Evolutionary conservation across 2,888 invertebrate species (phyloP).

Genomic region (Phymatocera aterrima): DNA sequence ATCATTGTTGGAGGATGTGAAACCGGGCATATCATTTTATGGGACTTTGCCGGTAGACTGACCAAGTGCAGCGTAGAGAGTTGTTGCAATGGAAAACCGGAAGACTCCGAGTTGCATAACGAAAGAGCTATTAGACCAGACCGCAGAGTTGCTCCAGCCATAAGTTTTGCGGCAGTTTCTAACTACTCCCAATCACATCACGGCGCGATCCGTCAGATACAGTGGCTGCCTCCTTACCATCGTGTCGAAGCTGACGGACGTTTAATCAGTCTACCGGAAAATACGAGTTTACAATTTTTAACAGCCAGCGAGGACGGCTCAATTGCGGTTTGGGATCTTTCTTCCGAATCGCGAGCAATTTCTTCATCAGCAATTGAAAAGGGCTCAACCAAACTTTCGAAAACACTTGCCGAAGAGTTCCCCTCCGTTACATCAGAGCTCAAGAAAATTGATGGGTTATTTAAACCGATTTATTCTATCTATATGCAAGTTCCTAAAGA

Average conservation of each 20-base stretch:
- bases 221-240: constrained; percentile 80
- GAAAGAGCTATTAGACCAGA: background rate
- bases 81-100: constrained; percentile 46
- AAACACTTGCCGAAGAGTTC: constrained; percentile 46
- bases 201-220: constrained; percentile 78
- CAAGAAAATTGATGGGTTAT: constrained; percentile 70
- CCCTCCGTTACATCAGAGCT: constrained; percentile 46
- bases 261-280: constrained; percentile 48
- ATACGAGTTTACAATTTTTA: constrained; percentile 63
- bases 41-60: constrained; percentile 60
- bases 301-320: constrained; percentile 68
- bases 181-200: constrained; percentile 75
- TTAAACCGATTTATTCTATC: constrained; percentile 58
- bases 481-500: constrained; percentile 44
- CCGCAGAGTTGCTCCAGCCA: background rate
- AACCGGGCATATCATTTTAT: constrained; percentile 70
- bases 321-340: constrained; percentile 69
- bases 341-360: constrained; percentile 60
- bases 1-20: constrained; percentile 69
- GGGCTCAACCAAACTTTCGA: constrained; percentile 35
- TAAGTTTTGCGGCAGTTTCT: constrained; percentile 23
- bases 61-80: constrained; percentile 39
- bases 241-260: constrained; percentile 56
- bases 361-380: constrained; percentile 49
- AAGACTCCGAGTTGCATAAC: constrained; percentile 47